phyloP scores from a whole-genome alignment of 2,888 invertebrate species.

The Ochlodes sylvanus region DNA sequence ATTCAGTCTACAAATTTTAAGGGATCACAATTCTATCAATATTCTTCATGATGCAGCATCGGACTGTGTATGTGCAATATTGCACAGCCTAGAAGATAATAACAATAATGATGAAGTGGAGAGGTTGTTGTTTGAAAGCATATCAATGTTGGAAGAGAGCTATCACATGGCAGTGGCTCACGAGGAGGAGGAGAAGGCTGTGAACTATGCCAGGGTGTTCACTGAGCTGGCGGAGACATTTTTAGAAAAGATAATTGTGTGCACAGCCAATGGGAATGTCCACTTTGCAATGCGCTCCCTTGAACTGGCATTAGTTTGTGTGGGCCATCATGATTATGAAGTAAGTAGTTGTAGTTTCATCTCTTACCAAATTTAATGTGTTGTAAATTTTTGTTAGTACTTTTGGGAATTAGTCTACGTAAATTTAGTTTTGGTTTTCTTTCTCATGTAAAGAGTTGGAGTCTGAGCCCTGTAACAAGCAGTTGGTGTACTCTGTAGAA shows the following conservation, averaged over 20 bases:
- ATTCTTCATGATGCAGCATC: slow-evolving; percentile 95
- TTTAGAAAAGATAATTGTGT: slow-evolving; percentile 91
- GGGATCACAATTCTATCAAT: slow-evolving; percentile 85
- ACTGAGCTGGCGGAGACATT: slow-evolving; percentile 97
- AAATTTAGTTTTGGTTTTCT: slow-evolving; percentile 14
- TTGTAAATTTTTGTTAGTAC: background rate
- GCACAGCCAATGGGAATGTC: slow-evolving; percentile 83
- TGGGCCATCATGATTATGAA: slow-evolving; percentile 99
- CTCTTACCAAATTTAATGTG: background rate
- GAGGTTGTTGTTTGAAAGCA: slow-evolving; percentile 91
- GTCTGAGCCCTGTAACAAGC: slow-evolving; percentile 20
- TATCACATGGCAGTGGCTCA: slow-evolving; percentile 96
- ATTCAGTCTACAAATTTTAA: slow-evolving; percentile 89
- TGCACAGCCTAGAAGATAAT: slow-evolving; percentile 92
- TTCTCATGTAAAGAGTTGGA: slow-evolving; percentile 30
- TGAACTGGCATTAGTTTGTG: slow-evolving; percentile 95
- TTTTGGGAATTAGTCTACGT: background rate
- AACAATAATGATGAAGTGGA: slow-evolving; percentile 91
- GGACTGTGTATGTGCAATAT: slow-evolving; percentile 94
- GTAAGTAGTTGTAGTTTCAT: slow-evolving; percentile 61
- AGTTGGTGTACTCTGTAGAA: slow-evolving; percentile 14
- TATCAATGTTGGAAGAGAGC: slow-evolving; percentile 91
- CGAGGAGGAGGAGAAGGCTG: slow-evolving; percentile 97
- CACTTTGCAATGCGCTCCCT: slow-evolving; percentile 94
- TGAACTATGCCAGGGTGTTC: slow-evolving; percentile 97